A percentile compares a stretch with the other conserved stretches of the same genome.
phyloP scores from a whole-genome alignment of 92 coral and sea anemone species.

The Parazoanthus swiftii region DNA sequence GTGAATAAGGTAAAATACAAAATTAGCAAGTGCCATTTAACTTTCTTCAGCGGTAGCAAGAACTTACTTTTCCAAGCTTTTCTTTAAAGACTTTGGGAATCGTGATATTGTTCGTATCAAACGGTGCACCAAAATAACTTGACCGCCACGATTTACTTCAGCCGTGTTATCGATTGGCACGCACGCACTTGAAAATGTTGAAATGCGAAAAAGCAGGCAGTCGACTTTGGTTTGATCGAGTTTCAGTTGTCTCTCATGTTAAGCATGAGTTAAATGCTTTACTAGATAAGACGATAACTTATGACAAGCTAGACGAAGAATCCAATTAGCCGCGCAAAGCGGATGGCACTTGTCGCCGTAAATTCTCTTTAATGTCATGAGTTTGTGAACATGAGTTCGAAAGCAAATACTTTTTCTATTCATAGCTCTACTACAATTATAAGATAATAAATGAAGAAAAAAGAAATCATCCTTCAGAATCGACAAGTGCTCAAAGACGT shows the following conservation, averaged over 20 bases:
- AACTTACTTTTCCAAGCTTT: neutral
- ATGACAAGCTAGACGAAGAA: constrained; percentile 26
- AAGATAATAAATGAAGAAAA: neutral
- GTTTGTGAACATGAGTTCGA: neutral
- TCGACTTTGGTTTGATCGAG: constrained; percentile 6
- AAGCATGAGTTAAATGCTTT: constrained; percentile 43
- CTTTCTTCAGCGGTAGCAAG: neutral
- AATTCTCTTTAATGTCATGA: neutral
- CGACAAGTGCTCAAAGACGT: neutral
- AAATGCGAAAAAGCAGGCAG: constrained; percentile 23
- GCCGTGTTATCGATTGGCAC: neutral
- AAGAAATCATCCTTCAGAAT: neutral
- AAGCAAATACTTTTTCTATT: neutral
- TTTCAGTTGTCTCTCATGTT: constrained; percentile 32
- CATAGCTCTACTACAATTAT: neutral
- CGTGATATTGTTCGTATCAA: neutral
- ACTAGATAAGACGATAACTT: constrained; percentile 34
- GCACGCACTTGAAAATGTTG: neutral
- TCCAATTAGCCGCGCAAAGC: constrained; percentile 29
- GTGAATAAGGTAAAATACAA: neutral
- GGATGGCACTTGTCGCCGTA: constrained; percentile 17
- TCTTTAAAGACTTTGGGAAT: neutral
- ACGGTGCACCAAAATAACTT: neutral
- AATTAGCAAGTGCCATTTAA: neutral
- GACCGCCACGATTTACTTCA: neutral